Percentiles rank a stretch among this genome's conserved stretches.
Conservation (phyloP, 2,113 vertebrate species). For the Stomatorhinus ivindoensis region DNA sequence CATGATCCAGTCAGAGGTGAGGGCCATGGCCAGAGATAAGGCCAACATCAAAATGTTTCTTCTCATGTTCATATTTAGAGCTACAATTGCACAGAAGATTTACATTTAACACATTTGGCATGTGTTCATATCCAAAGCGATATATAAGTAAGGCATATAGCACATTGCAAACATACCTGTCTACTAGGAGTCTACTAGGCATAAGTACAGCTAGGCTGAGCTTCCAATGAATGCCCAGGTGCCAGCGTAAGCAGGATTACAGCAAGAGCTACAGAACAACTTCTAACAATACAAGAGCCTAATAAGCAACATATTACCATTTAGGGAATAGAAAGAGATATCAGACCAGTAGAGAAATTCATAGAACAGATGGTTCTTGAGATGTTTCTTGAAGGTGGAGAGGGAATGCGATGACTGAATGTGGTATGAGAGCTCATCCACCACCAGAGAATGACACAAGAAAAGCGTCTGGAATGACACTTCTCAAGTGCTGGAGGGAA, state of each 20-base stretch:
- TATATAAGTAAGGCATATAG: background rate
- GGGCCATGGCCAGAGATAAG: conserved; percentile 1
- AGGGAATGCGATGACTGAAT: background rate
- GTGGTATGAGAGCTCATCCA: background rate
- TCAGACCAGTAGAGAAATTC: background rate
- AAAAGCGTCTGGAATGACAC: background rate
- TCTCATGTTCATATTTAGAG: background rate
- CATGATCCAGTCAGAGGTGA: conserved; percentile 95
- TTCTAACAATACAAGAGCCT: background rate
- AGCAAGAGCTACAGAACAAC: no score
- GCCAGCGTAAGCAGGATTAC: no score
- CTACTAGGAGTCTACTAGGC: no score
- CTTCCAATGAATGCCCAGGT: no score
- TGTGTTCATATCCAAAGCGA: background rate
- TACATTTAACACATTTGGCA: background rate
- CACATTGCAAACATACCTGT: background rate
- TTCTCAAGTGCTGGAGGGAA: background rate
- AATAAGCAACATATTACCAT: background rate
- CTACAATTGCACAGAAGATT: background rate
- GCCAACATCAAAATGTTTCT: background rate
- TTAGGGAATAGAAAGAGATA: background rate
- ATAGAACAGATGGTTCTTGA: background rate
- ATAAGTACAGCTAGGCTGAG: no score
- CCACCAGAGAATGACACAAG: background rate
- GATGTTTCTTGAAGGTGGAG: background rate